These are phyloP conservation scores for Columbina picui DNA, from an alignment of 2,113 vertebrate species.

Conservation along the genomic window DNA sequence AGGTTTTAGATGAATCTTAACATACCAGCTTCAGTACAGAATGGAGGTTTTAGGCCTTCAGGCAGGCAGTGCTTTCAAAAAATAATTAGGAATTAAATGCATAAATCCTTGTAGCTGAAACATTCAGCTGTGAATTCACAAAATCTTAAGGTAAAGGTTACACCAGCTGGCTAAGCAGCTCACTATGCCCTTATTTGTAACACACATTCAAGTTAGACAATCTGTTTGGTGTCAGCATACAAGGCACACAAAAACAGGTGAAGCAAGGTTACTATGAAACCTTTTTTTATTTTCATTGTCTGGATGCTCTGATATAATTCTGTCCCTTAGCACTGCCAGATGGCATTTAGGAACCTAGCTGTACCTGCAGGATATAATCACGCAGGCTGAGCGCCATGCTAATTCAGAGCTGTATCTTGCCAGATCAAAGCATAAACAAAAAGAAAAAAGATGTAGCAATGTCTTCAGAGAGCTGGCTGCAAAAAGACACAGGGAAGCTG, in stretches of 20 bases:
- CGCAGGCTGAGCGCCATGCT: neutral
- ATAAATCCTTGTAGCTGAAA: neutral
- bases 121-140: neutral
- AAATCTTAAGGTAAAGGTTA: neutral
- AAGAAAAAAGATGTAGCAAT: neutral
- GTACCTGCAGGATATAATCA: neutral
- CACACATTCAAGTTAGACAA: neutral
- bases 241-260: neutral
- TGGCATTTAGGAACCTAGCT: neutral
- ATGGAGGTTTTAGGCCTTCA: neutral
- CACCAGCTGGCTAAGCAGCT: neutral
- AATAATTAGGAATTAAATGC: slow-evolving; percentile 23
- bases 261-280: neutral
- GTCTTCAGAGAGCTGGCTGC: neutral
- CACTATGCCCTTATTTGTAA: neutral
- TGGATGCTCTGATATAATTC: neutral
- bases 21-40: neutral
- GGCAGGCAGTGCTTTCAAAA: neutral
- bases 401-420: neutral
- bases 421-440: neutral
- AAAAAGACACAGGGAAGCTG: neutral
- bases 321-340: neutral
- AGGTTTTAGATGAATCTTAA: slow-evolving; percentile 25
- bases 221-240: neutral
- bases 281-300: neutral